Evolutionary conservation across 2,888 invertebrate species (phyloP), one percentile per base, ranked within the genome.

Genomic region (Parnassius smintheus): DNA sequence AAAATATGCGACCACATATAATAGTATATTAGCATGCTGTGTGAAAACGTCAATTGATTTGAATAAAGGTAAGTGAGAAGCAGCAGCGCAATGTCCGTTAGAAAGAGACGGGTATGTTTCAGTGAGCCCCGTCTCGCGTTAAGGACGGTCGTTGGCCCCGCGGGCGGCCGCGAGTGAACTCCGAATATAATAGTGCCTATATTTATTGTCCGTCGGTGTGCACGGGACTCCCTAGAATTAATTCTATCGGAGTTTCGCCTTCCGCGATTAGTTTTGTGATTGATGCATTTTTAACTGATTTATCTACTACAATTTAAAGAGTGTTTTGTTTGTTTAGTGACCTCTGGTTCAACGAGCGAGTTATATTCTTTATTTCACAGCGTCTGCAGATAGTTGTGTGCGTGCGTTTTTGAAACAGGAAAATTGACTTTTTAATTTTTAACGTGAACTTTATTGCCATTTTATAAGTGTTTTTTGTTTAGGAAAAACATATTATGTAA

Each of bases 71-170:
- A 65, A 73, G 75, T 74, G 75, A 75, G 76, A 75, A 75, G 77
- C 72, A 66, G 69, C 68, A 68, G 77, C 75, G 80, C 81, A 71
- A 81, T 72, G 78, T 80, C 80, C 76, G 85, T 72, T 76, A 74
- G 86, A 91, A 73, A 68, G 85, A 78, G 90, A 91, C 74, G 68
- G 82, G 49, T 65, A 66, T 76, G 81, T 59, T 74, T 82, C 76
- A 79, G 84, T 82, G 72, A 77, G 86, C 75, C 76, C 77, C 84
- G 81, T 81, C 84, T 81, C 81, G 83, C 83, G 87, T 84, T 91
- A 91, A 91, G 91, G 91, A 91, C 91, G 91, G 91, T 91, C 89
- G 91, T 88, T 89, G 89, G 78, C 88, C 90, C 86, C 85, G 80
- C 81, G 76, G 72, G 73, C 87, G 87, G 80, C 89, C 89, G 88